Base-by-base conservation (phyloP, 2,888 invertebrate genomes). In the Torymus aiolomorphi region DNA sequence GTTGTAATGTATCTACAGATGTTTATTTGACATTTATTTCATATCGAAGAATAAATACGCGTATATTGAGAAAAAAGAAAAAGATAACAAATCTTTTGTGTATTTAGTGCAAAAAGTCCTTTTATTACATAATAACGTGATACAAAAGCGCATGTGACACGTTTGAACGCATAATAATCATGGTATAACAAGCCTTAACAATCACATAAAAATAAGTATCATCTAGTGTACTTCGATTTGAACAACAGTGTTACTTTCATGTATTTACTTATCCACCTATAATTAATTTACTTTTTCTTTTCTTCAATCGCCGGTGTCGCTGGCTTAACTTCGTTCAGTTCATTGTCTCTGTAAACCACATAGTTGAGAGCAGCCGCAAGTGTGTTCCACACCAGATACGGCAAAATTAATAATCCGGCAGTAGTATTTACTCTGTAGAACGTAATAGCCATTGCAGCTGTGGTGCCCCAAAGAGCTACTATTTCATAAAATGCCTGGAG, bases 301-400 rank as follows among this genome's bases (percentile, higher is more conserved):
- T 80, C 85, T 67, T 84, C 87, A 75, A 84, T 84, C n/a, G 84
- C 80, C 51, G 85, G 79, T 18, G 89, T 88, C 0, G 91, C 42
- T 42, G 42, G 42, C 8, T 42, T 42, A 42, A 8, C 70, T 75
- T 62, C 70, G 56, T 66, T 69, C 14, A 72, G 11, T 63, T 82
- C 90, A 86, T 95, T 95, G 80, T 94, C 92, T 83, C 92, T 92
- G 91, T 93, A 94, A 73, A 95, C 92, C 13, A 91, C 89, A 86
- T 94, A 95, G 86, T 94, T 96, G 8, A 97, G 91, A 31, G 92
- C 92, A 0, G 94, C 91, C 0, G 96, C 96, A 82, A 95, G 91
- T 13, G 93, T 91, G 61, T 94, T 89, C 96, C 96, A 97, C 20
- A 92, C 93, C 24, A 96, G 89, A 87, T 97, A 97, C 0, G 97